A percentile compares a stretch with the other conserved stretches of the same genome.
Conservation (phyloP, 2,797 vertebrate genomes). For the Carcharodon carcharias region DNA sequence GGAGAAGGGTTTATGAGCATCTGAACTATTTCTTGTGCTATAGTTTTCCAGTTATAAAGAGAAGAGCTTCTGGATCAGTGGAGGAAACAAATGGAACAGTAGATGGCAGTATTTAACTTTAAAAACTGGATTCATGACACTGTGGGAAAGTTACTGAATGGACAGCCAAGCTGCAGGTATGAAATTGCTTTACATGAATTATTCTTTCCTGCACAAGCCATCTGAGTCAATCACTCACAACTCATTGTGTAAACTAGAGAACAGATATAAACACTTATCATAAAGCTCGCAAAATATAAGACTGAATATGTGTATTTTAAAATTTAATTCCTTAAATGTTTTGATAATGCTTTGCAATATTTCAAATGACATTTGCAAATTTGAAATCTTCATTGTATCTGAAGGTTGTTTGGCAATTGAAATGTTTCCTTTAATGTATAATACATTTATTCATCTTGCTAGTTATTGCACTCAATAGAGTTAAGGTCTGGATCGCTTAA, state of each 20-base stretch:
- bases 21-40: not conserved
- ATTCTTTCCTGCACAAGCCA: not conserved
- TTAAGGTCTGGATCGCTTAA: not conserved
- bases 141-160: not conserved
- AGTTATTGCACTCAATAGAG: not conserved
- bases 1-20: not conserved
- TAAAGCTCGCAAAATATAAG: not conserved
- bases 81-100: not conserved
- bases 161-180: not conserved
- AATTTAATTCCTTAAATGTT: not conserved
- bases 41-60: not conserved
- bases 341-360: not conserved
- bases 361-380: not conserved
- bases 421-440: not conserved
- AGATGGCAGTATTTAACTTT: conserved; percentile 32
- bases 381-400: not conserved
- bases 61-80: not conserved
- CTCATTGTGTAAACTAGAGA: not conserved
- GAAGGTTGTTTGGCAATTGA: not conserved
- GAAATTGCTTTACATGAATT: not conserved
- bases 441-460: not conserved
- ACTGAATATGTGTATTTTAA: not conserved
- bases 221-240: not conserved
- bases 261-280: not conserved
- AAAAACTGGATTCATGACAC: not conserved